These are phyloP conservation scores for Heterochromis multidens DNA, from an alignment of 2,113 vertebrate species.

Conservation along the genomic window DNA sequence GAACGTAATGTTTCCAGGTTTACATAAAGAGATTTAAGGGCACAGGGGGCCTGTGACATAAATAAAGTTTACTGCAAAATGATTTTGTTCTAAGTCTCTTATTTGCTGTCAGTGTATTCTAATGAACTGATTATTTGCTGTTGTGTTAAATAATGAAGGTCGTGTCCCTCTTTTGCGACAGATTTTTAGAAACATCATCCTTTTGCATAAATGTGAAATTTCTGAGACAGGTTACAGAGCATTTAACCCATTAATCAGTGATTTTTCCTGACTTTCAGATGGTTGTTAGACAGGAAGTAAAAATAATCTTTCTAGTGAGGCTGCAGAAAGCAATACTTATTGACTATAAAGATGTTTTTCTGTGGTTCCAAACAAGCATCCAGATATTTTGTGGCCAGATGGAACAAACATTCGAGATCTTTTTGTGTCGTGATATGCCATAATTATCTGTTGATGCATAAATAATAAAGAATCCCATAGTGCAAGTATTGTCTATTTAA, in stretches of 20 bases:
- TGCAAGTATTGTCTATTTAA: background rate
- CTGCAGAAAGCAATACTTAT: background rate
- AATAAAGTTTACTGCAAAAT: slow-evolving; percentile 50
- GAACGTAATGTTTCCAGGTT: slow-evolving; percentile 48
- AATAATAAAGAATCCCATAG: background rate
- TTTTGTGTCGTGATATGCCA: background rate
- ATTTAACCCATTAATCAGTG: background rate
- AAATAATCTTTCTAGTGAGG: background rate
- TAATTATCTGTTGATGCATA: background rate
- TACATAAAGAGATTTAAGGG: slow-evolving; percentile 17
- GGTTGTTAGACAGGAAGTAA: background rate
- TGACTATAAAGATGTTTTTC: background rate
- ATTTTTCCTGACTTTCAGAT: background rate
- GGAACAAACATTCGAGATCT: background rate
- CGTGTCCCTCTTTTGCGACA: background rate
- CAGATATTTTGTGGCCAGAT: background rate
- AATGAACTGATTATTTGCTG: background rate
- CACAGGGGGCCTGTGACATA: slow-evolving; percentile 23
- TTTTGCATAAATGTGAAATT: background rate
- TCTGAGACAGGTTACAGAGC: background rate
- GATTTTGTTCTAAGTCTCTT: background rate
- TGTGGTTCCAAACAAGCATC: background rate
- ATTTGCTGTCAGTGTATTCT: background rate
- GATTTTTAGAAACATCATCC: background rate
- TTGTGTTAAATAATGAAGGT: background rate